Conservation (phyloP, 2,113 vertebrate genomes). For the Hemiprocne comata region DNA sequence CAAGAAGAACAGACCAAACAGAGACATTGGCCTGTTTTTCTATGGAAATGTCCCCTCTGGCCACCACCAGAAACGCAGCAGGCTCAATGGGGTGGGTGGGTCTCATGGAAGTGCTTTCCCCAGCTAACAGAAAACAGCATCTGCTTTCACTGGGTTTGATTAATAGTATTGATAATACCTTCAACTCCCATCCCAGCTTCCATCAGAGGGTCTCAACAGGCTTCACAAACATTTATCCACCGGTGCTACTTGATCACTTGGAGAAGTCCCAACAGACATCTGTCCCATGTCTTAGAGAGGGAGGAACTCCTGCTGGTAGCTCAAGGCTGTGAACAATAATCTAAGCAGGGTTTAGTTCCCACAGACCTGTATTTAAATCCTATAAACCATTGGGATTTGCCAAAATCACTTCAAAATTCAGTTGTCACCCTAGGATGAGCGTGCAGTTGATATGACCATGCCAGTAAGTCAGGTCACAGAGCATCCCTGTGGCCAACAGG, state of each 20-base stretch:
- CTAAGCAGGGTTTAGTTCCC: neutral
- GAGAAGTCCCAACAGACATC: neutral
- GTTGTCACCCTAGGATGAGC: neutral
- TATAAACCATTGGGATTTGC: neutral
- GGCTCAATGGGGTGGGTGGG: fast-evolving
- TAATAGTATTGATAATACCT: neutral
- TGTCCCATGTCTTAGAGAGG: neutral
- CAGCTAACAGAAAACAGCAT: neutral
- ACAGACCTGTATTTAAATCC: neutral
- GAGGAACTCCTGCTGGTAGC: neutral
- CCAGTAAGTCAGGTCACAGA: too few relatives aligned
- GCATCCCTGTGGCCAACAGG: fast-evolving
- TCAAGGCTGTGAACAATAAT: neutral
- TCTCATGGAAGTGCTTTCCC: neutral
- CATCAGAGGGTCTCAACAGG: neutral
- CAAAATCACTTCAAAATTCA: neutral
- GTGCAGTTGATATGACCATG: fast-evolving
- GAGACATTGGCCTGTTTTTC: neutral
- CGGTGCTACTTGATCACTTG: fast-evolving
- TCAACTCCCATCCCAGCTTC: neutral
- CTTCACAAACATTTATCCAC: neutral
- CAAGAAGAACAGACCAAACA: neutral
- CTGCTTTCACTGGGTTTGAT: neutral
- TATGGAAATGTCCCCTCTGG: neutral
- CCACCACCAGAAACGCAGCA: neutral